Conservation (phyloP, 2,797 vertebrate genomes). For the Fratercula arctica region DNA sequence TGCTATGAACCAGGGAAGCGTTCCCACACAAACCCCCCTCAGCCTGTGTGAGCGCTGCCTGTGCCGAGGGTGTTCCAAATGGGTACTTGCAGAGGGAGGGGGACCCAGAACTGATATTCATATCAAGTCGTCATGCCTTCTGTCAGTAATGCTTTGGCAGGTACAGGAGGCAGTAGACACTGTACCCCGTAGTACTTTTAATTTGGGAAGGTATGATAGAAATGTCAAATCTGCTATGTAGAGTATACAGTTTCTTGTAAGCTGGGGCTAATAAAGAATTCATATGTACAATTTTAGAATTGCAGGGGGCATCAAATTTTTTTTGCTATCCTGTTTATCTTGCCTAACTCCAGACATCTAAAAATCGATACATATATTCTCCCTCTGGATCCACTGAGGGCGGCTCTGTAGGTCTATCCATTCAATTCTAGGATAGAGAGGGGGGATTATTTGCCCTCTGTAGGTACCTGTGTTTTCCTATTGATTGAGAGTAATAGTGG, state of each 20-base stretch:
- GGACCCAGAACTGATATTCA: background rate
- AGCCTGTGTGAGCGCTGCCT: background rate
- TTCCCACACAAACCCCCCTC: background rate
- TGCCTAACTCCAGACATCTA: background rate
- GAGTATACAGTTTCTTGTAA: background rate
- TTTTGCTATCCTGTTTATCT: background rate
- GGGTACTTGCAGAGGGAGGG: background rate
- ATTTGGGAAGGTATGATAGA: background rate
- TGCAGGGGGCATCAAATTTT: background rate
- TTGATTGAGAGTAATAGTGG: background rate
- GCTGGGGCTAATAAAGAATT: background rate
- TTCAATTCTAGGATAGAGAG: background rate
- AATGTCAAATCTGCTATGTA: rapidly evolving
- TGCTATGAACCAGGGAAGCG: background rate
- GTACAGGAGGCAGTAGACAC: background rate
- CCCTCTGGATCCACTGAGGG: background rate
- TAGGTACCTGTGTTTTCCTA: background rate
- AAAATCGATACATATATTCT: background rate
- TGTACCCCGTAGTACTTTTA: background rate
- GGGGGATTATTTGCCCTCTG: background rate
- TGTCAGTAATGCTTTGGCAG: background rate
- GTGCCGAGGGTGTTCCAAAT: rapidly evolving
- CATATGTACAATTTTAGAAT: background rate
- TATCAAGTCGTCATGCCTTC: background rate
- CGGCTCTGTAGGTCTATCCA: background rate